Percentiles rank a stretch among this genome's conserved stretches.
Conservation (phyloP, 1,140 invertebrate genomes). For the Drosophila bocqueti region DNA sequence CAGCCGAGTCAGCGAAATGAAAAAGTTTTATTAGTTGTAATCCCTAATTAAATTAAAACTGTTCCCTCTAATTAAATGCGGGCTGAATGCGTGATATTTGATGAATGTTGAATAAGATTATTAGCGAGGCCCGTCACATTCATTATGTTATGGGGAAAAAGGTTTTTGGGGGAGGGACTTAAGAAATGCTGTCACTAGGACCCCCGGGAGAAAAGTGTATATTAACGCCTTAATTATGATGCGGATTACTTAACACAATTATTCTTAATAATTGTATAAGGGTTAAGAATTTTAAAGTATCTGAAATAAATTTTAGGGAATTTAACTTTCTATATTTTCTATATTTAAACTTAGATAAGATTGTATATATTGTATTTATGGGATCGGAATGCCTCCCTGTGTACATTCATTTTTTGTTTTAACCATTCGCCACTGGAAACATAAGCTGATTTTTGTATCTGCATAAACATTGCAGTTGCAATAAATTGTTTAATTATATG, state of each 20-base stretch:
- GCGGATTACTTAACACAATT: neutral
- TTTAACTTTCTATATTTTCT: neutral
- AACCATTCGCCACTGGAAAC: neutral
- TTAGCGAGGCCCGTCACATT: constrained; percentile 11
- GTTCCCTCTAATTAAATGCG: constrained; percentile 65
- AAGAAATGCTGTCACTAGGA: neutral
- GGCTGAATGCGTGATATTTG: constrained; percentile 42
- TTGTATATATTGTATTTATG: neutral
- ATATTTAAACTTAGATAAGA: too few species aligned
- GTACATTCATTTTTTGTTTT: neutral
- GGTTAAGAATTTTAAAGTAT: neutral
- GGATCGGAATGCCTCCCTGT: neutral
- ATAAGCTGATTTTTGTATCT: neutral
- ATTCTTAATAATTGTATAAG: too few species aligned
- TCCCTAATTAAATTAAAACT: constrained; percentile 76
- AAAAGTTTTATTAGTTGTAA: constrained; percentile 78
- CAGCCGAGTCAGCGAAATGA: constrained; percentile 55
- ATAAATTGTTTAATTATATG: constrained; percentile 35
- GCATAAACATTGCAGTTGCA: neutral
- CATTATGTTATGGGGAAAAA: constrained; percentile 8
- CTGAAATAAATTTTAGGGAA: too few species aligned
- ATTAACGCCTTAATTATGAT: neutral
- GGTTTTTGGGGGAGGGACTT: neutral
- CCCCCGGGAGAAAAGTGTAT: neutral
- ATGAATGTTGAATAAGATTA: constrained; percentile 49